Base-by-base conservation (phyloP, 2,113 vertebrate genomes). In the Pagrus major region DNA sequence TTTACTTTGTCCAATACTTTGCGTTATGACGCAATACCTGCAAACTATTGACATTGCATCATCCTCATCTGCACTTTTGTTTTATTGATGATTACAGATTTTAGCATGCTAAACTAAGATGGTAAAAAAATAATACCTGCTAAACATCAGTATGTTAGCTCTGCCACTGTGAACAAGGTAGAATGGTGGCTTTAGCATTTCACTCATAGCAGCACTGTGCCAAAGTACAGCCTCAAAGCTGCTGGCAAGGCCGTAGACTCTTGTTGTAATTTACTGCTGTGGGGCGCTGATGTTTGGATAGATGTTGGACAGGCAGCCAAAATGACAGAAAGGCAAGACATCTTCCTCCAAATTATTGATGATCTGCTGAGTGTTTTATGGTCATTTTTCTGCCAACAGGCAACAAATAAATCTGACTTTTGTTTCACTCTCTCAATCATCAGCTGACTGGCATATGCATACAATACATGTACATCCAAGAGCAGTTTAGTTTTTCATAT, bases 381-480 rank as follows among this genome's bases (percentile, higher is more conserved):
- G 39, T 41, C 41, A 20, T 14, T 51, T 52, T 37, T 25, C 27
- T 42, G 12, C 35, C 21, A 39, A 23, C 18, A 14, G 15, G 10
- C 35, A 42, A 51, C 10, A 41, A 15, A 56, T 31, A 42, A 15
- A 55, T 20, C 29, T 20, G 6, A 18, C 41, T 35, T 46, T 20
- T 18, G 12, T 47, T n/a, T 49, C 52, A 10, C 25, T 29, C 16
- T 63, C 23, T 35, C 29, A 21, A 35, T 35, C 2, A 31, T 67
- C 44, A 49, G 9, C 33, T 39, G n/a, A 51, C n/a, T 59, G 15
- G n/a, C 68, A 27, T 33, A 35, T 71, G 69, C 65, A 68, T 51
- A 47, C 29, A 35, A 29, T 9, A 31, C 21, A 71, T 58, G n/a
- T 52, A 39, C 23, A 52, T 18, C 51, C 41, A 52, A 52, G 58